These are phyloP conservation scores for Tricholauxania praeusta DNA, from an alignment of 2,888 invertebrate species.

Conservation along the genomic window DNA sequence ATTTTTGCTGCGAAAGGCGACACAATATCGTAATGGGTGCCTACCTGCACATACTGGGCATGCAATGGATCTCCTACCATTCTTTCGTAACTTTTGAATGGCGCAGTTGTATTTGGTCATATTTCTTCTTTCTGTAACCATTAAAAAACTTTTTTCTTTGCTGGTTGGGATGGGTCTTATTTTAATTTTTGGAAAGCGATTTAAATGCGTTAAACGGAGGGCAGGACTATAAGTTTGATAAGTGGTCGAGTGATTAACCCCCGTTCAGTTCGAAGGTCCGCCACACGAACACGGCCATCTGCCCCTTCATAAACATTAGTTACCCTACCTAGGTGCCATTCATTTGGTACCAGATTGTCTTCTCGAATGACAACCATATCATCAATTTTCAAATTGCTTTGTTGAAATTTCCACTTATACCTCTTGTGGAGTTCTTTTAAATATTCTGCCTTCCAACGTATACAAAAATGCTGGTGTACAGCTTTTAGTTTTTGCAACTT, in stretches of 20 bases:
- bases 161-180: too few species aligned
- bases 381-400: conserved; percentile 12
- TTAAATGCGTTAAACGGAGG: neutral
- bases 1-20: too few species aligned
- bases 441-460: conserved; percentile 42
- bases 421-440: conserved; percentile 38
- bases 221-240: neutral
- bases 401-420: conserved; percentile 37
- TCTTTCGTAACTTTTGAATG: too few species aligned
- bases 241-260: conserved; percentile 1
- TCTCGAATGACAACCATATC: conserved; percentile 14
- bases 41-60: too few species aligned
- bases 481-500: conserved; percentile 36
- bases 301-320: neutral
- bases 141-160: too few species aligned
- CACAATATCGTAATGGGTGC: too few species aligned
- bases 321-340: neutral
- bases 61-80: too few species aligned
- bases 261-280: neutral
- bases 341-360: conserved; percentile 3
- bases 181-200: neutral
- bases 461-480: conserved; percentile 42
- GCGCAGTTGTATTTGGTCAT: too few species aligned
- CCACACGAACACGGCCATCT: neutral
- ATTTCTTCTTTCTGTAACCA: too few species aligned